A percentile compares a stretch with the other conserved stretches of the same genome.
These are phyloP conservation scores for Pteromalus puparum DNA, from an alignment of 1,140 invertebrate genomes.

Conservation along the genomic window DNA sequence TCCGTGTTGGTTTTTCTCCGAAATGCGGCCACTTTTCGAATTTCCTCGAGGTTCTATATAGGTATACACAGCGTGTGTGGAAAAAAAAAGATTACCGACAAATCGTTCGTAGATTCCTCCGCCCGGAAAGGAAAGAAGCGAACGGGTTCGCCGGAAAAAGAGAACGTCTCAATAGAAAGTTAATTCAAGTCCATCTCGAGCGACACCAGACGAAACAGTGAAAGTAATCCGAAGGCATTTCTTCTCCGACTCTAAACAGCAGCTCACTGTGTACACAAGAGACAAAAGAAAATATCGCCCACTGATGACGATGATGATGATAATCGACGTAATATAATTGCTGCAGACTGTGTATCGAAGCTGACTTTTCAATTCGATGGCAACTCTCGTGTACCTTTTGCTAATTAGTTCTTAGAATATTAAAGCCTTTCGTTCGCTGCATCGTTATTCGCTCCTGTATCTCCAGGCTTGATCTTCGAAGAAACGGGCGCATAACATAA, in stretches of 20 bases:
- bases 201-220: constrained; percentile 21
- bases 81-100: neutral
- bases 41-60: neutral
- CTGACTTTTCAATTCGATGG: constrained; percentile 44
- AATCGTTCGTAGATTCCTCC: neutral
- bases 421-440: too few relatives aligned
- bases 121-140: neutral
- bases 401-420: too few relatives aligned
- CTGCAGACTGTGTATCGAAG: constrained; percentile 21
- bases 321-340: constrained; percentile 22
- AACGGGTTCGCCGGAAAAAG: neutral
- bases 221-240: constrained; percentile 24
- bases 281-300: neutral
- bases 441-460: too few relatives aligned
- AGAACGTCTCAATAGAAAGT: neutral
- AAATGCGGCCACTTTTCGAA: neutral
- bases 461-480: too few relatives aligned
- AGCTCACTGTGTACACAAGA: neutral
- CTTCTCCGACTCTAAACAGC: neutral
- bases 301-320: neutral
- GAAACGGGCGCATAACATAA: too few relatives aligned
- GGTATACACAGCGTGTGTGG: neutral
- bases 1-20: neutral
- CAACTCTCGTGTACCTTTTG: neutral
- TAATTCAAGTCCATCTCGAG: neutral